These are phyloP conservation scores for Conus ventricosus DNA, from an alignment of 1,140 invertebrate genomes.

Conservation along the genomic window DNA sequence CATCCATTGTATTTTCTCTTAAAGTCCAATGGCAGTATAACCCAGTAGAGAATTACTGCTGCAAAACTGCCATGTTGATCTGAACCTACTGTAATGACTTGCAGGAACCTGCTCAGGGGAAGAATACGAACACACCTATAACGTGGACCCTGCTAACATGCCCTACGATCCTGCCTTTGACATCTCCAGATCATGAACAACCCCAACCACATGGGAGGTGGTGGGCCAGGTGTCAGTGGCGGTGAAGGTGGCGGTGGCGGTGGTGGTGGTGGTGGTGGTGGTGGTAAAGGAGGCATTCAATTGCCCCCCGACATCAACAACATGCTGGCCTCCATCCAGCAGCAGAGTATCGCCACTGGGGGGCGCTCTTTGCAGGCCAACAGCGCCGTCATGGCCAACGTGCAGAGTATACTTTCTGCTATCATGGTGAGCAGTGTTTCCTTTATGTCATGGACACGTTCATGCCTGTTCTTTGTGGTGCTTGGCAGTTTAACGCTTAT, in stretches of 20 bases:
- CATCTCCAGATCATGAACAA: neutral
- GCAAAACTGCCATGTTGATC: neutral
- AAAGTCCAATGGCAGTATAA: no score
- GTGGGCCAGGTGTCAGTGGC: neutral
- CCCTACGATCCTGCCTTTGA: slow-evolving; percentile 26
- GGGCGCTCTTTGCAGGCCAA: slow-evolving; percentile 34
- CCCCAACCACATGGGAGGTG: neutral
- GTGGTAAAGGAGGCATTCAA: neutral
- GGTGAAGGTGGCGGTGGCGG: no score
- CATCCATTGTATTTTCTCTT: no score
- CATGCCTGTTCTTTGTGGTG: no score
- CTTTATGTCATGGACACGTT: no score
- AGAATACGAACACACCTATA: slow-evolving; percentile 54
- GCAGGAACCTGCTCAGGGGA: slow-evolving; percentile 55
- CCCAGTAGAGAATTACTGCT: no score
- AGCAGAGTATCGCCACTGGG: slow-evolving; percentile 32
- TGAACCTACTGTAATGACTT: neutral
- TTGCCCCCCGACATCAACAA: slow-evolving; percentile 63
- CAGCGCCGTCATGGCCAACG: slow-evolving; percentile 55
- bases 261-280: neutral
- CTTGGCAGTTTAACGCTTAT: no score
- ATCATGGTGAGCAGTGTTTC: slow-evolving; percentile 54
- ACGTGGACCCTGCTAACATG: slow-evolving; percentile 30
- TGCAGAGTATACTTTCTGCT: slow-evolving; percentile 60
- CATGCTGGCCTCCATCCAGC: slow-evolving; percentile 61